phyloP scores from a whole-genome alignment of 2,113 vertebrate species.

The Lophius piscatorius region DNA sequence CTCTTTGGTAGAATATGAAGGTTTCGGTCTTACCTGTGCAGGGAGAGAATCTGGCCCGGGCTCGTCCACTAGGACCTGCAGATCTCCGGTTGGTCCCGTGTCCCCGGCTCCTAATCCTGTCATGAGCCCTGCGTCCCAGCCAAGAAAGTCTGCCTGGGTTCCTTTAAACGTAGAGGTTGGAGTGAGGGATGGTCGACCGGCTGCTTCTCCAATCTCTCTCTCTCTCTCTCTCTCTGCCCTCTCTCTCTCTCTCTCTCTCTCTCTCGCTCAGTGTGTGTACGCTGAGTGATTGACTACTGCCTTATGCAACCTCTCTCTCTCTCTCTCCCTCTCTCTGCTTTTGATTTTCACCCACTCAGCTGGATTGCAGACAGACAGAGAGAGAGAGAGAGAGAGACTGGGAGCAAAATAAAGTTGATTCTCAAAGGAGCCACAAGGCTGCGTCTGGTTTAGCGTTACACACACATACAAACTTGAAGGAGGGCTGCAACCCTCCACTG shows the following conservation, averaged over 20 bases:
- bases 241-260: conserved; percentile 10
- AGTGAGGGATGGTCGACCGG: conserved; percentile 55
- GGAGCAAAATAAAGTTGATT: conserved; percentile 36
- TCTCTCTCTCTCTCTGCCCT: conserved; percentile 32
- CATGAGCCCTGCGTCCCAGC: conserved; percentile 70
- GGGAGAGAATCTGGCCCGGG: conserved; percentile 62
- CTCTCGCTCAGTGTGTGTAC: conserved; percentile 23
- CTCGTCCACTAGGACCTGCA: conserved; percentile 66
- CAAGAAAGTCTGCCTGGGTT: conserved; percentile 70
- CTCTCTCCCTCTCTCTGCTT: conserved; percentile 1
- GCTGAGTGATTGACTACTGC: too few relatives aligned
- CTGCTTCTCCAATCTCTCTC: conserved; percentile 44
- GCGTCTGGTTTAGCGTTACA: conserved; percentile 56
- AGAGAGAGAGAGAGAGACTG: conserved; percentile 36
- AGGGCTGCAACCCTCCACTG: conserved; percentile 39
- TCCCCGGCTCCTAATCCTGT: conserved; percentile 77
- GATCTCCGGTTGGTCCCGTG: conserved; percentile 73
- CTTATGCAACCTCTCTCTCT: conserved; percentile 3
- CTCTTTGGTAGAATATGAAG: not conserved
- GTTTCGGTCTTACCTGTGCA: conserved; percentile 62
- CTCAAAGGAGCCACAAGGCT: conserved; percentile 45
- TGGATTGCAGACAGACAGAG: conserved; percentile 14
- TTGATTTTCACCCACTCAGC: not conserved
- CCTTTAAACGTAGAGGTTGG: conserved; percentile 54
- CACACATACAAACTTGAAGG: conserved; percentile 31